Evolutionary conservation across 2,113 vertebrate genomes (phyloP).

Genomic region (Calonectris borealis): DNA sequence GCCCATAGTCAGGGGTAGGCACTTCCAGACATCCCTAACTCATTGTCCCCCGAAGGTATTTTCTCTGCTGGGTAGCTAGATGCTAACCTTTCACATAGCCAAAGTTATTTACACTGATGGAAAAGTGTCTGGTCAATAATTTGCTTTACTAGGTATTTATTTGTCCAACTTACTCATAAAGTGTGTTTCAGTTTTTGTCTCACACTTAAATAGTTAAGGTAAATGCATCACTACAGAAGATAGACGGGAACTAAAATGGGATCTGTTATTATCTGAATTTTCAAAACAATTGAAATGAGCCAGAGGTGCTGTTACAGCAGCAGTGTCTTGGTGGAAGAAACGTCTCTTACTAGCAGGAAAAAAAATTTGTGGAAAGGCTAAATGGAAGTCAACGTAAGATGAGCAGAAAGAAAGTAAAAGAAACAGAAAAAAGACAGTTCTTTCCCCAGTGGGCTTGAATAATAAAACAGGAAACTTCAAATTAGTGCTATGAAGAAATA

Average conservation of each 20-base stretch:
- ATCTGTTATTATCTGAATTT: neutral
- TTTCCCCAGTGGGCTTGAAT: neutral
- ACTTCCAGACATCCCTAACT: neutral
- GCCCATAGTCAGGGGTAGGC: neutral
- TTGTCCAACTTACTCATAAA: neutral
- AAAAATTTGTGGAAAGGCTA: neutral
- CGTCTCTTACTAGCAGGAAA: neutral
- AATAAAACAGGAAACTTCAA: neutral
- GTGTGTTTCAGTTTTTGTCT: neutral
- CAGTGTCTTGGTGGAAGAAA: neutral
- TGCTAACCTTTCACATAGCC: neutral
- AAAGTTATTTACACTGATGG: neutral
- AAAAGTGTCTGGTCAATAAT: neutral
- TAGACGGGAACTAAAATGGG: neutral
- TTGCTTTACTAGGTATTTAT: neutral
- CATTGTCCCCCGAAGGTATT: neutral
- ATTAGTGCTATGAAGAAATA: neutral
- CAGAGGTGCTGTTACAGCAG: neutral
- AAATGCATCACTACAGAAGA: neutral
- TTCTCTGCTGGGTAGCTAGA: neutral
- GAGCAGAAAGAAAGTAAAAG: neutral
- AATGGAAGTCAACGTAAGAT: neutral
- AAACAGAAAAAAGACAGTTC: neutral
- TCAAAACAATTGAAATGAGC: neutral
- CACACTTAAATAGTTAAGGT: neutral